Base-by-base conservation (phyloP, 2,888 invertebrate species). In the Drosophila anomelani region DNA sequence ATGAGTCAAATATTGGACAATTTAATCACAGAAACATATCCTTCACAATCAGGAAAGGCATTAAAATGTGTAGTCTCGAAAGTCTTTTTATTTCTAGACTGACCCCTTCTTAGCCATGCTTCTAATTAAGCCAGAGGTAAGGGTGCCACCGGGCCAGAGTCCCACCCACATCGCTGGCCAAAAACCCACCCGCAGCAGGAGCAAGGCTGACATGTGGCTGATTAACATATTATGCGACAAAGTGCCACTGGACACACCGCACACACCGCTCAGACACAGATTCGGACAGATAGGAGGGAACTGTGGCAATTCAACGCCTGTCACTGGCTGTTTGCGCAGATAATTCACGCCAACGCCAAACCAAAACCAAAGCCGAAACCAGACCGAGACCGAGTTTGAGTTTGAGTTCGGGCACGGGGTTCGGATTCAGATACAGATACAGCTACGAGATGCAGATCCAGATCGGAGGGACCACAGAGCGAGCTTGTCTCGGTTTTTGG, bases 221-320 rank as follows among this genome's bases (percentile, higher is more conserved):
- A 87, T 87, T 89, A 89, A 85, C 89, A 89, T 85, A 89, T 86
- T 85, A 82, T 82, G 88, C 88, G 89, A 85, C 89, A 87, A 85
- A 89, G 72, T 81, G 86, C 85, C 88, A 88, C 88, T 75, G 86
- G 83, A 85, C 79, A 79, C 74, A 75, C 58, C 66, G 47, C 46
- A 71, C 49, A 49, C 62, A 36, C 51, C 51, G 51, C 57, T 29
- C 55, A 43, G 32, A 71, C 36, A 56, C 58, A 59, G 44, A 57
- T 20, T 43, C 34, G 53, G 38, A 38, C 59, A 53, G 53, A 59
- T 59, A 53, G 59, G 59, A 59, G 59, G 44, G 43, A 76, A 71
- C 77, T 83, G 83, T 64, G 80, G 70, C 88, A 86, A 89, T 88
- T 88, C 88, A 89, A 89, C 90, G 87, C 86, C 84, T 88, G 87